Evolutionary conservation across 2,797 vertebrate genomes (phyloP), one percentile per base, ranked within the genome.

Genomic region (Liparis tanakae): DNA sequence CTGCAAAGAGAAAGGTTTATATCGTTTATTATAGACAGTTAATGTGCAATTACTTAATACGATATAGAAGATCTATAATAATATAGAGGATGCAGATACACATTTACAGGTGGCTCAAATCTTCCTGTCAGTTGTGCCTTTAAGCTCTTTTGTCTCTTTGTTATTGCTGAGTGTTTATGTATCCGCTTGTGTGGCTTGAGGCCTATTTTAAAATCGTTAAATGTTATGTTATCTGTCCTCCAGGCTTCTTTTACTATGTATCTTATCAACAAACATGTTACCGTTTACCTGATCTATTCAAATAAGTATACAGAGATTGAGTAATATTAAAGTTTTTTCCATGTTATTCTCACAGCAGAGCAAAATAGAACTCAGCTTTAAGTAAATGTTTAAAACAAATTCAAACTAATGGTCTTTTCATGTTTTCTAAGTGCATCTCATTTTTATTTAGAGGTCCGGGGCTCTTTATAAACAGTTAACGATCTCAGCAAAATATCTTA

Each of bases 1-100:
- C 98, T 99, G 89, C 3, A 69, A 33, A 50, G 22, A 78, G 22
- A 3, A 78, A 25, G 34, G n/a, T 43, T 57, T 25, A 25, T 15
- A 39, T 74, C 44, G 17, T 67, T 74, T 33, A 75, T 48, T 43
- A 65, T 3, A 44, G 33, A 25, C 25, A 36, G 10, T 44, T 3
- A 41, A 15, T 20, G 30, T 39, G 30, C 33, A 3, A 30, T 10
- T 15, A 18, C 14, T 3, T 30, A 0, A n/a, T 25, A n/a, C 1
- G 10, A 70, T 14, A 14, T 20, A 33, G 15, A 18, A 55, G 20
- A 72, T 10, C 12, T 12, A 10, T 46, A 70, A 17, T 15, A n/a
- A 14, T n/a, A 9, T 36, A 64, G 33, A 36, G 30, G 25, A 33
- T 43, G 12, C 13, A 53, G 15, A 59, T 43, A 17, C 60, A 36